Conservation (phyloP, 2,888 invertebrate species). For the Spilarctia lutea region DNA sequence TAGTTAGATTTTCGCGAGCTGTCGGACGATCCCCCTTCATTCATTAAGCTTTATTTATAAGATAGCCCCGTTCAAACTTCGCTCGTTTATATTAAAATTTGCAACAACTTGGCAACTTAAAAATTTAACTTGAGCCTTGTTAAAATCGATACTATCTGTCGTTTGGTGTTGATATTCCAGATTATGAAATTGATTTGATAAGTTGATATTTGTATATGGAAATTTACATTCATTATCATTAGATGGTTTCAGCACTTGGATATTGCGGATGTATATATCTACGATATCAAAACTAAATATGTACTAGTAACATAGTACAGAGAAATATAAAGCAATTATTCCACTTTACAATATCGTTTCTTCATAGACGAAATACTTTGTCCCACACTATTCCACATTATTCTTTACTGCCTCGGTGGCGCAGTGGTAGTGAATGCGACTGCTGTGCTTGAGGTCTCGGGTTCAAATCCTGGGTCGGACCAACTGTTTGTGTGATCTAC, state of each 20-base stretch:
- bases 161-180: constrained; percentile 17
- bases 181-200: neutral
- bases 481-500: no score
- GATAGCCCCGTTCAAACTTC: constrained; percentile 61
- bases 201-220: neutral
- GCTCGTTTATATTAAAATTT: constrained; percentile 71
- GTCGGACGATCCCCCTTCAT: constrained; percentile 61
- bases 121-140: constrained; percentile 54
- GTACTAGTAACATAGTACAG: no score
- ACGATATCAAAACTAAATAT: no score
- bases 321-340: no score
- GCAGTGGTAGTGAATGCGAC: no score
- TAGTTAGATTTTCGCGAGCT: constrained; percentile 51
- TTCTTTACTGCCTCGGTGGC: no score
- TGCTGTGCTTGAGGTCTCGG: no score
- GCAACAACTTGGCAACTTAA: constrained; percentile 56
- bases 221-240: no score
- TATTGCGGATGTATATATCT: neutral
- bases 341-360: neutral
- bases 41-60: constrained; percentile 72
- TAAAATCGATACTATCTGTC: constrained; percentile 39
- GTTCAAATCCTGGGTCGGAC: no score
- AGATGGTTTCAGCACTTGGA: neutral
- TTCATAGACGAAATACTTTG: neutral
- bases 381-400: no score